Percentiles rank a stretch among this genome's conserved stretches.
Conservation (phyloP, 92 coral and sea anemone genomes). For the Virgularia gustaviana region DNA sequence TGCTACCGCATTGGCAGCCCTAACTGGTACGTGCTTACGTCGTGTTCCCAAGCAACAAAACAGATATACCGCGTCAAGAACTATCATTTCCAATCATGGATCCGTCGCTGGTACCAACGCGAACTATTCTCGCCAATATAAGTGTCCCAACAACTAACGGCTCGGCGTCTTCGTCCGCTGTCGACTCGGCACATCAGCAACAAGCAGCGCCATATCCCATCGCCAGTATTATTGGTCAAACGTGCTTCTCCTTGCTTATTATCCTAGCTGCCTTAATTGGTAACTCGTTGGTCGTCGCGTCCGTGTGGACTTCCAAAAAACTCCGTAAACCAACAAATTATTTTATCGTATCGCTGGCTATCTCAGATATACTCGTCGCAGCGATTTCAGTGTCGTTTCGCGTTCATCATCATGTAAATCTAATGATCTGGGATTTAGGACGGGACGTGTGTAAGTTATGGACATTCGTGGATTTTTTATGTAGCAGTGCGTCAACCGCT, state of each 20-base stretch:
- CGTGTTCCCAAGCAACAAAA: too few relatives aligned
- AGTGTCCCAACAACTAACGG: constrained; percentile 6
- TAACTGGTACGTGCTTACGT: too few relatives aligned
- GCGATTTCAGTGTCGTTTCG: constrained; percentile 86
- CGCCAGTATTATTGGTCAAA: constrained; percentile 69
- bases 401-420: constrained; percentile 77
- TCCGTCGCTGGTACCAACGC: neutral
- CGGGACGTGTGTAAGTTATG: constrained; percentile 67
- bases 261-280: constrained; percentile 84
- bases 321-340: constrained; percentile 86
- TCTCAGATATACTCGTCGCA: constrained; percentile 80
- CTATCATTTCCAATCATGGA: too few relatives aligned
- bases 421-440: constrained; percentile 84
- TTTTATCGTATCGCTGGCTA: constrained; percentile 92
- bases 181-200: neutral
- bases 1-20: too few relatives aligned
- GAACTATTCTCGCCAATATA: neutral
- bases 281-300: constrained; percentile 76
- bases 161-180: constrained; percentile 11
- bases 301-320: constrained; percentile 71
- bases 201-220: constrained; percentile 45
- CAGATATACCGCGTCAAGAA: too few relatives aligned
- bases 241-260: constrained; percentile 82
- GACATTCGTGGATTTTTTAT: constrained; percentile 76
- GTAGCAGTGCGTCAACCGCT: constrained; percentile 80